These are phyloP conservation scores for Drosophila nigromelanica DNA, from an alignment of 1,140 invertebrate genomes.

Conservation along the genomic window DNA sequence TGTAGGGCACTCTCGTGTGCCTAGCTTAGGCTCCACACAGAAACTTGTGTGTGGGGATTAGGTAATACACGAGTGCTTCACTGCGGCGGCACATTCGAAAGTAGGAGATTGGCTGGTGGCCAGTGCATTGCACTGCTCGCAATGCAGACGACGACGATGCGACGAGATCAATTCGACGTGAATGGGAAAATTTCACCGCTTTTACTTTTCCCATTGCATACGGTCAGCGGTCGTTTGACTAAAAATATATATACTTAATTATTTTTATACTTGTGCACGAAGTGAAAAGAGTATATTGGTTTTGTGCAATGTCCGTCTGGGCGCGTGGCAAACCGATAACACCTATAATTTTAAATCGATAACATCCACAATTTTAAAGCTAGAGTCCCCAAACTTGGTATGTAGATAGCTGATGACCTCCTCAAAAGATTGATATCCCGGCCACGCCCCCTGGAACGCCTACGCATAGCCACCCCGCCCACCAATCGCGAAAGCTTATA, in stretches of 20 bases:
- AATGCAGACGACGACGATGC: constrained; percentile 41
- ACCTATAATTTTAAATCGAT: too few relatives aligned
- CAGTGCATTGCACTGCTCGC: constrained; percentile 69
- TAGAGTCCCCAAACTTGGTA: too few relatives aligned
- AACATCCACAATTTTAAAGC: too few relatives aligned
- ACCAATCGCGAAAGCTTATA: too few relatives aligned
- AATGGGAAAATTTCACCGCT: constrained; percentile 82
- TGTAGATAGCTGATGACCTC: too few relatives aligned
- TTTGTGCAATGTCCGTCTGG: too few relatives aligned
- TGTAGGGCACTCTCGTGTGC: constrained; percentile 4
- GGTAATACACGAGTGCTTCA: constrained; percentile 55
- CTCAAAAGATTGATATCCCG: too few relatives aligned
- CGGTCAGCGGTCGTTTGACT: constrained; percentile 31
- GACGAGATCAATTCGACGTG: constrained; percentile 74
- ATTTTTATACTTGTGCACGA: not conserved
- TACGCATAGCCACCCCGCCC: too few relatives aligned
- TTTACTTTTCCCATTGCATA: constrained; percentile 68
- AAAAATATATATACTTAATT: constrained; percentile 13
- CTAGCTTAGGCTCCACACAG: not conserved
- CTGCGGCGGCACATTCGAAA: constrained; percentile 53
- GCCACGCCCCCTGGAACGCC: too few relatives aligned
- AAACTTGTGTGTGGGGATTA: constrained; percentile 39
- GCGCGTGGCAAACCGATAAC: too few relatives aligned
- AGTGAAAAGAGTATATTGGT: too few relatives aligned
- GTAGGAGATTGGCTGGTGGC: constrained; percentile 51